Conservation (phyloP, 2,797 vertebrate genomes). For the Sarcoramphus papa region DNA sequence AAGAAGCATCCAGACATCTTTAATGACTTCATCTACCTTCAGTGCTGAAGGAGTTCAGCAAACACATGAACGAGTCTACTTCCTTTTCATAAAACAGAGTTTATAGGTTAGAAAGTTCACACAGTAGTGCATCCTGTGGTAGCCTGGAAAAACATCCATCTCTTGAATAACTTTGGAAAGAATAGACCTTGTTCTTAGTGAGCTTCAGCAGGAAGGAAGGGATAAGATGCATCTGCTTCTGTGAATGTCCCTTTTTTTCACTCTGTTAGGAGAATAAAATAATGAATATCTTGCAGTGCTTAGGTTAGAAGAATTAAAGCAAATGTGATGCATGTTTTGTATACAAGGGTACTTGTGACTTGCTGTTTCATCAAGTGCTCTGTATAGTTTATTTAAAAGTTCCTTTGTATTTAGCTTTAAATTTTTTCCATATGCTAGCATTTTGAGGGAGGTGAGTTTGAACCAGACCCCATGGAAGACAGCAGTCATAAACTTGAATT, state of each 20-base stretch:
- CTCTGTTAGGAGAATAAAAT: neutral
- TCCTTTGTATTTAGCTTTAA: neutral
- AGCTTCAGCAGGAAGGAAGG: slow-evolving; percentile 32
- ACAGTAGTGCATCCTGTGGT: slow-evolving; percentile 33
- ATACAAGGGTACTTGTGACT: neutral
- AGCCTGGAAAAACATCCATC: slow-evolving; percentile 46
- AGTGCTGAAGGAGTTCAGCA: neutral
- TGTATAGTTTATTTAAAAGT: neutral
- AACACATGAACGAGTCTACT: neutral
- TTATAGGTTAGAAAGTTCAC: slow-evolving; percentile 45
- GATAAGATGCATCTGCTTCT: slow-evolving; percentile 12
- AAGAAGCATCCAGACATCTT: neutral
- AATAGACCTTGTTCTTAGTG: neutral
- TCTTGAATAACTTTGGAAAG: slow-evolving; percentile 9
- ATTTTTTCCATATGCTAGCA: neutral
- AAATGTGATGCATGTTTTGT: neutral
- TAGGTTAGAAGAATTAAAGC: neutral
- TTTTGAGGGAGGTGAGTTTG: neutral
- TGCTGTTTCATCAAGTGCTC: neutral
- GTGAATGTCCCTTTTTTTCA: neutral
- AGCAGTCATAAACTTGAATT: neutral
- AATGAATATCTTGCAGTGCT: neutral
- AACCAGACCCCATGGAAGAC: neutral
- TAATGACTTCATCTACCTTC: neutral
- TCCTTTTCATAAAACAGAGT: slow-evolving; percentile 25